These are phyloP conservation scores for Cecropterus lyciades DNA, from an alignment of 1,140 invertebrate genomes.

Conservation along the genomic window DNA sequence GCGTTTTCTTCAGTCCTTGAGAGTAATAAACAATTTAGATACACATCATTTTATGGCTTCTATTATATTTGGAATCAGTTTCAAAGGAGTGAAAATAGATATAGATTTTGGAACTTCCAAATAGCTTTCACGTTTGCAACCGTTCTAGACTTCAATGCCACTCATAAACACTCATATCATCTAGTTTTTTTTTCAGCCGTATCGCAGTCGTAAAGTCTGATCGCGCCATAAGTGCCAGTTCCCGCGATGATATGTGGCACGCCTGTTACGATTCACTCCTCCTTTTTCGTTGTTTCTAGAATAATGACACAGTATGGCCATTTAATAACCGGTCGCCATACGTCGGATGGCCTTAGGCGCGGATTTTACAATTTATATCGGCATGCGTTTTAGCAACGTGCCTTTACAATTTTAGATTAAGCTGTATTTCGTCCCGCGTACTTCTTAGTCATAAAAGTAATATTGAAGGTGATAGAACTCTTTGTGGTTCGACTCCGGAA, in stretches of 20 bases:
- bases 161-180: background rate
- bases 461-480: no score
- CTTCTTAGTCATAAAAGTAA: no score
- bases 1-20: no score
- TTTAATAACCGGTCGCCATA: conserved; percentile 66
- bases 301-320: conserved; percentile 73
- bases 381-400: conserved; percentile 48
- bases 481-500: no score
- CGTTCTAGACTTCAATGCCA: background rate
- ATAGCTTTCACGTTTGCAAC: background rate
- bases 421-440: conserved; percentile 13
- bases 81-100: no score
- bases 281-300: conserved; percentile 74
- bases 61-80: no score
- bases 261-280: conserved; percentile 69
- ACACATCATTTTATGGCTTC: no score
- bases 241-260: conserved; percentile 74
- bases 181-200: background rate
- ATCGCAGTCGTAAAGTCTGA: conserved; percentile 30
- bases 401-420: conserved; percentile 26
- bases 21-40: no score
- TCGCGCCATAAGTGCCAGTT: conserved; percentile 67
- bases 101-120: no score
- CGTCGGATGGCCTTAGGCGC: conserved; percentile 41
- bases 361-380: conserved; percentile 59